phyloP scores from a whole-genome alignment of 2,113 vertebrate genomes.

The Thymallus thymallus region DNA sequence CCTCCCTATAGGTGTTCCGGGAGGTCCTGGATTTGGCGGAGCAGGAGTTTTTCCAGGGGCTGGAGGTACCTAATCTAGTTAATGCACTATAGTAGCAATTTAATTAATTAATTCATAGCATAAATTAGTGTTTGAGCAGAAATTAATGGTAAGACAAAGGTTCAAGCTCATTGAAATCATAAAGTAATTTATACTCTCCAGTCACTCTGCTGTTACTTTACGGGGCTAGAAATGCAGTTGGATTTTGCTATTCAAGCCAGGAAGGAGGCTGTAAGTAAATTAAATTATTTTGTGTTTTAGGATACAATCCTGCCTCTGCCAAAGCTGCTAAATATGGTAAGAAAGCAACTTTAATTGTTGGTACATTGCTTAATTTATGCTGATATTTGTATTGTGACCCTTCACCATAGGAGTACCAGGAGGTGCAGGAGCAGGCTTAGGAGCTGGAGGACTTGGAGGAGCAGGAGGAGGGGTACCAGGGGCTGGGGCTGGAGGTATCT shows the following conservation, averaged over 20 bases:
- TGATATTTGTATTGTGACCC: too few species aligned
- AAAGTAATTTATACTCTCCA: too few species aligned
- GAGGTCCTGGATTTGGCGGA: slow-evolving; percentile 3
- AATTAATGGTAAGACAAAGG: too few species aligned
- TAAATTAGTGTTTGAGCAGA: too few species aligned
- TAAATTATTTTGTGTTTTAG: not conserved
- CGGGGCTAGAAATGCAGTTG: too few species aligned
- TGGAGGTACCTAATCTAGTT: not conserved
- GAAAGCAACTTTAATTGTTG: too few species aligned
- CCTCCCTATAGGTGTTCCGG: slow-evolving; percentile 14
- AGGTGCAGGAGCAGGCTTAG: slow-evolving; percentile 30
- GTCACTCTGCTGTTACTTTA: too few species aligned
- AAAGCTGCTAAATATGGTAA: slow-evolving; percentile 58
- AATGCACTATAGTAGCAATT: slow-evolving; percentile 3
- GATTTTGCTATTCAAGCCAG: too few species aligned
- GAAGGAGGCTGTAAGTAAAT: too few species aligned
- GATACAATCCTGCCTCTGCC: slow-evolving; percentile 9
- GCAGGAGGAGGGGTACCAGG: slow-evolving; percentile 24
- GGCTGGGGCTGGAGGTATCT: slow-evolving; percentile 14
- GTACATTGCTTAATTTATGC: too few species aligned
- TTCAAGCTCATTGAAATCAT: too few species aligned
- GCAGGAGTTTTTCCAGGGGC: slow-evolving; percentile 4
- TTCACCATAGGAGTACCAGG: slow-evolving; percentile 6
- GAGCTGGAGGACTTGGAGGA: slow-evolving; percentile 34
- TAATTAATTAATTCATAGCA: too few species aligned